These are phyloP conservation scores for Aphelocoma californica DNA, from an alignment of 2,797 vertebrate genomes.

Conservation along the genomic window DNA sequence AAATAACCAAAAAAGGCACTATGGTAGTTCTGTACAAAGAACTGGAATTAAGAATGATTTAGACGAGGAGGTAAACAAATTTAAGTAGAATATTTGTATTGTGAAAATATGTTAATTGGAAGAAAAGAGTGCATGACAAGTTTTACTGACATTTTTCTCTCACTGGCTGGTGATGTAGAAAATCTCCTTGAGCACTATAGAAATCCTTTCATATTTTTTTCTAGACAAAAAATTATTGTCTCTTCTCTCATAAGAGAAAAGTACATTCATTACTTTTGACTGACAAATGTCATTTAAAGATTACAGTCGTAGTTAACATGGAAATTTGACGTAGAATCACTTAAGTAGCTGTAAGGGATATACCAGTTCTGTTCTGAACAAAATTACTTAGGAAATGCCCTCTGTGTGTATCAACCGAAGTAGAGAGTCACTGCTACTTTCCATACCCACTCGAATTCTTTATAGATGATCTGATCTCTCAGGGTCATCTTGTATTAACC, in stretches of 20 bases:
- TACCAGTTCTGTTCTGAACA: background rate
- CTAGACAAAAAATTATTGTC: background rate
- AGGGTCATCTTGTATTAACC: background rate
- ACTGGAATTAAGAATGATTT: background rate
- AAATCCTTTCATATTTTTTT: background rate
- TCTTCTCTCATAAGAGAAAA: background rate
- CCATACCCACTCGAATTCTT: background rate
- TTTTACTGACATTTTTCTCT: background rate
- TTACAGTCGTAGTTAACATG: background rate
- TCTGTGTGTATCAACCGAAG: background rate
- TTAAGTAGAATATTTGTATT: background rate
- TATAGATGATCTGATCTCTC: background rate
- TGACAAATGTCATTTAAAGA: background rate
- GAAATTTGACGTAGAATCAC: background rate
- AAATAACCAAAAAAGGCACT: background rate
- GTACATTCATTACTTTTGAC: background rate
- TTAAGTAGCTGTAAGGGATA: background rate
- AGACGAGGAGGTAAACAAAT: background rate
- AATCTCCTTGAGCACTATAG: background rate
- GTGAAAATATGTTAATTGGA: background rate
- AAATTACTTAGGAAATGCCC: background rate
- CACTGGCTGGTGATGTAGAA: background rate
- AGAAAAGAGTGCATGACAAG: background rate
- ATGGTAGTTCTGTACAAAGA: background rate
- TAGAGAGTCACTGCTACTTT: background rate